A percentile compares a stretch with the other conserved stretches of the same genome.
Conservation (phyloP, 2,797 vertebrate species). For the Xenentodon cancila region DNA sequence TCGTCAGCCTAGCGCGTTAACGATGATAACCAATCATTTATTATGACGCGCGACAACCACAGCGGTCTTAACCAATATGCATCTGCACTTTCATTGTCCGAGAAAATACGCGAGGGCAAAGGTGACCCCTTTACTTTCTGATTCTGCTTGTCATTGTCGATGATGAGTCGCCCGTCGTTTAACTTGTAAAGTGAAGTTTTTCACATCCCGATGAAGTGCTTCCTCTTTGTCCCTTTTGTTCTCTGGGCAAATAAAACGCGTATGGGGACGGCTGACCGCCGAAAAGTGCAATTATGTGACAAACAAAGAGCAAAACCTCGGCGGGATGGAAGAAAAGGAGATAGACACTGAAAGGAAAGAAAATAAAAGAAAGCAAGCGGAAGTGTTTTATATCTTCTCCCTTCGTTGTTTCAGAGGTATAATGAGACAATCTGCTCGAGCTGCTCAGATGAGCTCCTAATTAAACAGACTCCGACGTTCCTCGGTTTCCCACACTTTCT, state of each 20-base stretch:
- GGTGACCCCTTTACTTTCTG: constrained; percentile 19
- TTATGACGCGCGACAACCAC: constrained; percentile 17
- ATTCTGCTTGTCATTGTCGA: constrained; percentile 54
- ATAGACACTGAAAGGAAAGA: neutral
- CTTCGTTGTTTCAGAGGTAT: constrained; percentile 26
- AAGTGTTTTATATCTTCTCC: constrained; percentile 7
- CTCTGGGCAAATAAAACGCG: constrained; percentile 27
- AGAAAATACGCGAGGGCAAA: constrained; percentile 37
- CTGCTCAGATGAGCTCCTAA: constrained; percentile 56
- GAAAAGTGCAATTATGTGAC: constrained; percentile 18
- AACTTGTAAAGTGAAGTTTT: constrained; percentile 28
- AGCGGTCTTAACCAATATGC: constrained; percentile 34
- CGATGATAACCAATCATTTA: constrained; percentile 13
- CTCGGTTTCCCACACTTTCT: constrained; percentile 60
- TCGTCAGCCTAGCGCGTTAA: constrained; percentile 20
- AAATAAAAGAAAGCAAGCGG: neutral
- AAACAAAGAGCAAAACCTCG: constrained; percentile 9
- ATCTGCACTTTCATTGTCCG: constrained; percentile 34
- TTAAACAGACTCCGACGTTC: constrained; percentile 55
- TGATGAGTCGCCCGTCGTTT: constrained; percentile 39
- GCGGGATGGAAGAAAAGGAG: neutral
- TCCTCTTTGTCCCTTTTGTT: constrained; percentile 19
- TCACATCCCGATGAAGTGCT: constrained; percentile 14
- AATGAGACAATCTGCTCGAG: constrained; percentile 39
- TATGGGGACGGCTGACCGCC: constrained; percentile 24